These are phyloP conservation scores for Lasioglossum baleicum DNA, from an alignment of 1,140 invertebrate species.

Conservation along the genomic window DNA sequence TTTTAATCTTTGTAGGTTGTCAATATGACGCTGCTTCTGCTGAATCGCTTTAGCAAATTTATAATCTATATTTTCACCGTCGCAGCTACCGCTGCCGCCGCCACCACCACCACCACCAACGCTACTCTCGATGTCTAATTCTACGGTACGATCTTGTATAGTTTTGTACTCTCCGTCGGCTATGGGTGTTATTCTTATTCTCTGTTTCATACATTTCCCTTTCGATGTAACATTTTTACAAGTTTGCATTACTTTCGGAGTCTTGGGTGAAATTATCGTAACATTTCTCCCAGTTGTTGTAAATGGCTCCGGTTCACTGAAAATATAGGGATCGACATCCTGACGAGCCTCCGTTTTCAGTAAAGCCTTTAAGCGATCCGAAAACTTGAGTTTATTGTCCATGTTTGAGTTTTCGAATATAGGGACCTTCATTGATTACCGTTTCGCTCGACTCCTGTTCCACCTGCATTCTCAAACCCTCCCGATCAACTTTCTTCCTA, in stretches of 20 bases:
- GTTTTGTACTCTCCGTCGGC: conserved; percentile 40
- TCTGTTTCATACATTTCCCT: conserved; percentile 73
- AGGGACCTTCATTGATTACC: conserved; percentile 71
- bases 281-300: conserved; percentile 66
- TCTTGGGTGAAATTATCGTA: conserved; percentile 64
- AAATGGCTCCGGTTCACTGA: conserved; percentile 80
- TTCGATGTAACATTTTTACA: conserved; percentile 68
- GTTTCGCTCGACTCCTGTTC: conserved; percentile 55
- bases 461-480: conserved; percentile 73
- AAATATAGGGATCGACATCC: conserved; percentile 82
- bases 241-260: conserved; percentile 67
- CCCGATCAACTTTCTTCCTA: conserved; percentile 55
- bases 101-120: conserved; percentile 24
- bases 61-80: conserved; percentile 49
- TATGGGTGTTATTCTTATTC: conserved; percentile 61
- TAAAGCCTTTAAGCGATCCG: conserved; percentile 79
- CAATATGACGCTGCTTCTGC: conserved; percentile 60
- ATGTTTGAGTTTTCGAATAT: conserved; percentile 69
- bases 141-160: conserved; percentile 37
- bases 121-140: conserved; percentile 38
- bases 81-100: conserved; percentile 33
- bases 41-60: conserved; percentile 57
- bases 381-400: conserved; percentile 81
- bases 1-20: conserved; percentile 62
- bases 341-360: conserved; percentile 76